Conservation (phyloP, 2,797 vertebrate species). For the Pangasius larnaudii region DNA sequence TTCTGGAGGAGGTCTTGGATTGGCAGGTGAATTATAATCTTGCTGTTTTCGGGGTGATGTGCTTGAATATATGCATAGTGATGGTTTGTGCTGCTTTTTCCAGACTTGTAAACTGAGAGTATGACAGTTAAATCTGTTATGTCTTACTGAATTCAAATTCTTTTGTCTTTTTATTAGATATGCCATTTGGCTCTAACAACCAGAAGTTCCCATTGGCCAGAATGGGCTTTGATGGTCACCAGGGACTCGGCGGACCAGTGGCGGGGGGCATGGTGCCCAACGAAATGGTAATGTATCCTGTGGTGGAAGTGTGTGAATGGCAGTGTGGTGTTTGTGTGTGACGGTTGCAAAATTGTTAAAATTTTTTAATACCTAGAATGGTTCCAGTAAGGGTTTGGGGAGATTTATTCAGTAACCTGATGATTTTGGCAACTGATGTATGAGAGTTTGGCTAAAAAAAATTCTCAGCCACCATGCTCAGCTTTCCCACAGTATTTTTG, state of each 20-base stretch:
- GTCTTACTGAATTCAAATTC: background rate
- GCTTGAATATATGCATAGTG: background rate
- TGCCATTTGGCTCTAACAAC: constrained; percentile 84
- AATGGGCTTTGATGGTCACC: constrained; percentile 92
- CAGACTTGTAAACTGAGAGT: too few species aligned
- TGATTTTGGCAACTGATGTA: background rate
- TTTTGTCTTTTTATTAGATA: constrained; percentile 61
- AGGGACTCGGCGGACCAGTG: constrained; percentile 86
- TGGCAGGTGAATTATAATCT: constrained; percentile 76
- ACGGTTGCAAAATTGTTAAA: background rate
- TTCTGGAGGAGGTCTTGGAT: constrained; percentile 81
- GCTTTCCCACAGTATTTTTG: constrained; percentile 48
- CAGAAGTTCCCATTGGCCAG: constrained; percentile 92
- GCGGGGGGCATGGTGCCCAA: constrained; percentile 84
- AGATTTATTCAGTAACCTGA: background rate
- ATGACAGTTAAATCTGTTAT: background rate
- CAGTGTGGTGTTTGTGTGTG: constrained; percentile 45
- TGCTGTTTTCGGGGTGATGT: background rate
- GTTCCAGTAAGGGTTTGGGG: background rate
- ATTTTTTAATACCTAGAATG: background rate
- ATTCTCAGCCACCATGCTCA: constrained; percentile 54
- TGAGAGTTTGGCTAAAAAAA: background rate
- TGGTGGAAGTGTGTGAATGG: constrained; percentile 60
- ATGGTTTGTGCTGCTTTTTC: background rate
- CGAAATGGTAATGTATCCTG: constrained; percentile 98